Evolutionary conservation across 2,888 invertebrate species (phyloP).

Genomic region (Rambutsinella grinnellia): DNA sequence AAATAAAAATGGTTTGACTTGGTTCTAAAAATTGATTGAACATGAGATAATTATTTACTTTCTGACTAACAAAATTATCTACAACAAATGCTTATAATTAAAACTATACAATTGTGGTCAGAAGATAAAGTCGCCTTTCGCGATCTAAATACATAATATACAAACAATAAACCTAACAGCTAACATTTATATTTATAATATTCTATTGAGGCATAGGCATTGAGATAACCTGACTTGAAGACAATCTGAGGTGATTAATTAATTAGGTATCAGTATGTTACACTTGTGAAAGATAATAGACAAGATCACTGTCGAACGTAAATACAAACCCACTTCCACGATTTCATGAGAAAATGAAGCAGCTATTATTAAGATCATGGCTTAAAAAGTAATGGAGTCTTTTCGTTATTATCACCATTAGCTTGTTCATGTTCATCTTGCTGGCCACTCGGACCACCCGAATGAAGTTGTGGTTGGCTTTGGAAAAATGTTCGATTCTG

Average conservation of each 20-base stretch:
- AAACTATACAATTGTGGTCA: too few species aligned
- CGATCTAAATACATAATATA: too few species aligned
- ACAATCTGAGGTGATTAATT: neutral
- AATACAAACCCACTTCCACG: too few species aligned
- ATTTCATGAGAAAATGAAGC: neutral
- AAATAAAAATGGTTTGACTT: neutral
- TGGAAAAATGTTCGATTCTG: slow-evolving; percentile 44
- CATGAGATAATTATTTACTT: neutral
- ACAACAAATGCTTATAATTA: neutral
- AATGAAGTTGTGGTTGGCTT: slow-evolving; percentile 55
- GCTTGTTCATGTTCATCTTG: neutral
- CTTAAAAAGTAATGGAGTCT: slow-evolving; percentile 50
- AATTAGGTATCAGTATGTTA: neutral
- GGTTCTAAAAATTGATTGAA: too few species aligned
- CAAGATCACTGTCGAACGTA: too few species aligned
- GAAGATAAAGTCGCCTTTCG: too few species aligned
- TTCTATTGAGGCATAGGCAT: too few species aligned
- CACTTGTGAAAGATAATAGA: neutral
- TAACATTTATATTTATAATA: too few species aligned
- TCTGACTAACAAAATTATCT: neutral
- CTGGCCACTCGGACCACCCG: slow-evolving; percentile 44
- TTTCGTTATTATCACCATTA: slow-evolving; percentile 40
- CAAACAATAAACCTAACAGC: too few species aligned
- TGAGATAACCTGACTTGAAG: too few species aligned
- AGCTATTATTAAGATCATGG: slow-evolving; percentile 5